Base-by-base conservation (phyloP, 37 sponge, comb jelly and placozoan species). In the Beroe ovata region DNA sequence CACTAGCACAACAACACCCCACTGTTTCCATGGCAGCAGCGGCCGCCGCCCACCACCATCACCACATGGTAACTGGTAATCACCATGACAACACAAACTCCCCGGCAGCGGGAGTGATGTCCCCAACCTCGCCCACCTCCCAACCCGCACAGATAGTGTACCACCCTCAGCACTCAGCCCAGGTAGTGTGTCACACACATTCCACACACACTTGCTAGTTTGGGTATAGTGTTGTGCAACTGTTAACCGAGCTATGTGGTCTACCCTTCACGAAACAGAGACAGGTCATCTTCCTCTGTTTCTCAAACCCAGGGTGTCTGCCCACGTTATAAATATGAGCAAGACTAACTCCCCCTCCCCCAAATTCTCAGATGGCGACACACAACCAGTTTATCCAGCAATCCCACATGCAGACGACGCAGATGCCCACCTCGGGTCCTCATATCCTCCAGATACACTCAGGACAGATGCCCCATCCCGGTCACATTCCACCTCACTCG, bases 91-190 rank as follows among this genome's bases (percentile, higher is more conserved):
- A 20, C 63, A 16, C 26, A 16, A 61, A 61, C 28, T 20, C 26
- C n/a, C 28, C 63, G 22, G 26, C 63, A 22, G 59, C 59, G 16
- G 63, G 63, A 16, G 28, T 61, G 23, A 61, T 61, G 63, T 61
- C 63, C 3, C 63, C 63, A 6, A 61, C 63, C n/a, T 61, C 63
- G 23, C 63, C 63, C 28, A 61, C 63, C n/a, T 61, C 63, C 28
- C 63, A 61, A 16, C 63, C 63, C 21, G n/a, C n/a, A n/a, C 63
- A 61, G 63, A 61, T 61, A 26, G 28, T 61, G 3, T 61, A 61
- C 63, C 63, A 61, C n/a, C 63, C 63, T 22, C 63, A 61, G 22
- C 63, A 61, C 63, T 6, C 63, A 61, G 63, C 63, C 3, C 63
- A 61, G 63, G 54, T 47, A n/a, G n/a, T n/a, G n/a, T n/a, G n/a